Conservation (phyloP, 1,140 invertebrate species). For the Aricia agestis region DNA sequence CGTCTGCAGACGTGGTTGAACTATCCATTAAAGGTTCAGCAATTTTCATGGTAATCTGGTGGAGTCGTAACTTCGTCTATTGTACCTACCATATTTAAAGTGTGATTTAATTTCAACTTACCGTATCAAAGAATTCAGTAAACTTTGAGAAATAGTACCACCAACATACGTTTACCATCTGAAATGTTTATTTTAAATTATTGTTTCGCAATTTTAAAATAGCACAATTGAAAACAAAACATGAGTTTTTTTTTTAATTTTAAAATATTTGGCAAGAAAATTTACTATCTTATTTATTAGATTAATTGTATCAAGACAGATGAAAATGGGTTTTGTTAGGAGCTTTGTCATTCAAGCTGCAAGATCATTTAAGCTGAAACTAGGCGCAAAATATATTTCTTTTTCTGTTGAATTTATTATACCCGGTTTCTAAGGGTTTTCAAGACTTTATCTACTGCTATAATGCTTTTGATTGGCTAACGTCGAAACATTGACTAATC, state of each 20-base stretch:
- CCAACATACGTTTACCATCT: slow-evolving; percentile 97
- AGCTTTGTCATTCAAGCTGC: not conserved
- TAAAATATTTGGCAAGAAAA: not conserved
- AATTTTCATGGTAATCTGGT: no score
- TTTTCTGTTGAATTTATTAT: no score
- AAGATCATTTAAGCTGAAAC: not conserved
- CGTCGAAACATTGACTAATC: no score
- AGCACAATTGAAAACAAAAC: not conserved
- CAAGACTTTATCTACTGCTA: no score
- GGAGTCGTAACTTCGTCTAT: no score
- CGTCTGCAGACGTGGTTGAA: no score
- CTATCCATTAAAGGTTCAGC: no score
- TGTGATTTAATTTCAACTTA: slow-evolving; percentile 74
- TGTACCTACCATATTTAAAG: no score
- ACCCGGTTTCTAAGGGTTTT: no score
- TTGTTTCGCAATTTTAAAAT: not conserved
- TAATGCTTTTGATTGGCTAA: no score
- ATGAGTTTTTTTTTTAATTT: not conserved
- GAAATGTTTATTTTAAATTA: slow-evolving; percentile 46
- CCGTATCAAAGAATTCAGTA: slow-evolving; percentile 97
- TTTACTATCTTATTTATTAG: not conserved
- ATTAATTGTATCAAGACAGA: not conserved
- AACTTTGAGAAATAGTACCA: slow-evolving; percentile 98
- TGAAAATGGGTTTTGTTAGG: not conserved
- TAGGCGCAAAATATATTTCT: not conserved